Evolutionary conservation across 2,113 vertebrate species (phyloP), one percentile per base, ranked within the genome.

Genomic region (Pelusios castaneus): DNA sequence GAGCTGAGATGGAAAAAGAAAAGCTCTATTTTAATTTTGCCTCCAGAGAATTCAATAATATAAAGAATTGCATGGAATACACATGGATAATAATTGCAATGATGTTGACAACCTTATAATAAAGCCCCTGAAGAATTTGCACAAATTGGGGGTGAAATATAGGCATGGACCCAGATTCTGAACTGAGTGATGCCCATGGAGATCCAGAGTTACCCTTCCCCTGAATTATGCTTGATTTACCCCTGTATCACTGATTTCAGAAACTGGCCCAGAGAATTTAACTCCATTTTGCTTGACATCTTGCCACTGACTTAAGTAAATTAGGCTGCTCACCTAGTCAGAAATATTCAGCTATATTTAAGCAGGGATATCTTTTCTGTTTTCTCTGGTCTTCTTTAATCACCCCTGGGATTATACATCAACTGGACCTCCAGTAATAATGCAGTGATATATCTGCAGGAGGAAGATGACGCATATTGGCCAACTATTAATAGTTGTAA

Each of bases 11-110:
- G 6, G n/a, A 19, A 49, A 79, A 45, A 41, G 43, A 70, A 70
- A 81, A 82, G 9, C 22, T 92, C 41, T 90, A 70, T 95, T 96
- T 97, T 96, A 94, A 95, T 97, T 97, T 97, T 92, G 80, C 85
- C 96, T 95, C 92, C 41, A 91, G 94, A 91, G 95, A 85, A 95
- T 95, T 95, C 85, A 82, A 14, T 84, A 94, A 87, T 16, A 1
- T 82, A 96, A 96, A 95, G 96, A 94, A 96, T 94, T 92, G 38
- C 85, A 89, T 56, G 55, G 87, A 93, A 92, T 95, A 85, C 82
- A 96, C 89, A 91, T 85, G 89, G 91, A 96, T 96, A 95, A 95
- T 89, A 83, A 92, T 85, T 2, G 2, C 83, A 84, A 8, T 90
- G 91, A 92, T 0, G 5, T 34, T 49, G 94, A 87, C 63, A 88